Evolutionary conservation across 2,888 invertebrate species (phyloP).

Genomic region (Caenorhabditis sp.): DNA sequence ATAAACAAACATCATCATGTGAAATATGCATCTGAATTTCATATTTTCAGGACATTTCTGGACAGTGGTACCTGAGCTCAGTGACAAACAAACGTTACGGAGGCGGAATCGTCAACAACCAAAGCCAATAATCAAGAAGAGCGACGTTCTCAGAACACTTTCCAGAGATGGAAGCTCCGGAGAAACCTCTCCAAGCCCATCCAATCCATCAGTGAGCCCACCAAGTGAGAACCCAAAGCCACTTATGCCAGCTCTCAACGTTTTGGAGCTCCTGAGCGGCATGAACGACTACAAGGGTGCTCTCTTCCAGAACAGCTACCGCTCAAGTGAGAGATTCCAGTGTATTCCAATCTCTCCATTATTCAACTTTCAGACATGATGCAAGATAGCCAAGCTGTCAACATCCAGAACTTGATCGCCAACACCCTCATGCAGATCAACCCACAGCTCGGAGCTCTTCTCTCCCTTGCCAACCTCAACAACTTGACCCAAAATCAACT

Average conservation of each 20-base stretch:
- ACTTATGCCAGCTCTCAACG: constrained; percentile 56
- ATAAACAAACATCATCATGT: constrained; percentile 15
- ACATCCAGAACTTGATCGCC: constrained; percentile 51
- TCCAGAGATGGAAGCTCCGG: constrained; percentile 68
- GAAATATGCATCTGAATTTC: not conserved
- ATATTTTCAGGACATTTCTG: constrained; percentile 81
- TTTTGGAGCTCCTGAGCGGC: constrained; percentile 36
- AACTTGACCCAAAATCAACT: constrained; percentile 50
- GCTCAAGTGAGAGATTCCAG: constrained; percentile 38
- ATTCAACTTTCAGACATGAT: constrained; percentile 49
- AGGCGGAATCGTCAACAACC: constrained; percentile 71
- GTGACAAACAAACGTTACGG: constrained; percentile 80
- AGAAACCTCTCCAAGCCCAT: constrained; percentile 69
- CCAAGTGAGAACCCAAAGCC: constrained; percentile 73
- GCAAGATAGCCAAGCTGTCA: constrained; percentile 28
- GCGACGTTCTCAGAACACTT: constrained; percentile 43
- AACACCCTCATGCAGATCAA: constrained; percentile 49
- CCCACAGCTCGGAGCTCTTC: constrained; percentile 59
- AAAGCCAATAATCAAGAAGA: constrained; percentile 44
- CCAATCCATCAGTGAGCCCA: constrained; percentile 66
- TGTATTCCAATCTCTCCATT: not conserved
- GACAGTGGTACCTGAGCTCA: constrained; percentile 82
- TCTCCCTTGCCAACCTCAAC: constrained; percentile 52
- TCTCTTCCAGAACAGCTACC: constrained; percentile 61
- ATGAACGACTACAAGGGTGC: constrained; percentile 61